These are phyloP conservation scores for Eupithecia abbreviata DNA, from an alignment of 2,888 invertebrate species.

Conservation along the genomic window DNA sequence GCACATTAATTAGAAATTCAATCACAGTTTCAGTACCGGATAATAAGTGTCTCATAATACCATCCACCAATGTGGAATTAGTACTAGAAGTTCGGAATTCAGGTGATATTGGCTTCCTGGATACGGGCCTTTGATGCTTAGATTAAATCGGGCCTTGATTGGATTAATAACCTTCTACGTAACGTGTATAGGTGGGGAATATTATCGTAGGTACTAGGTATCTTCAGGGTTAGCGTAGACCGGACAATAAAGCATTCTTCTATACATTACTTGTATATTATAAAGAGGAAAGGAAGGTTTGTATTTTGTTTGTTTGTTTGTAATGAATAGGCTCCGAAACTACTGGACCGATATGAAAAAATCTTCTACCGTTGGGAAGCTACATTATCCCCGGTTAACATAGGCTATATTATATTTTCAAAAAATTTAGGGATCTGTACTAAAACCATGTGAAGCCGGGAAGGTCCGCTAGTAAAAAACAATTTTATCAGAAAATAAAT, in stretches of 20 bases:
- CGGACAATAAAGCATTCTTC: not conserved
- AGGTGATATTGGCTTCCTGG: slow-evolving; percentile 31
- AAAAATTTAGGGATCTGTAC: too few relatives aligned
- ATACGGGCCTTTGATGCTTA: slow-evolving; percentile 31
- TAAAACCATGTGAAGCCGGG: too few relatives aligned
- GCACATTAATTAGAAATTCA: slow-evolving; percentile 16
- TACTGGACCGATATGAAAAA: too few relatives aligned
- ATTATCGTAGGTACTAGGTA: not conserved
- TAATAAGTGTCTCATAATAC: slow-evolving; percentile 16
- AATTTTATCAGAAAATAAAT: not conserved
- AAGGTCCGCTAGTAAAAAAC: too few relatives aligned
- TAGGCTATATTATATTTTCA: too few relatives aligned
- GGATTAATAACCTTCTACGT: slow-evolving; percentile 47
- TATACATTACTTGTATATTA: too few relatives aligned
- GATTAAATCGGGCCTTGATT: slow-evolving; percentile 49
- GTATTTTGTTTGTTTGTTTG: too few relatives aligned
- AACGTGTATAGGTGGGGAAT: not conserved
- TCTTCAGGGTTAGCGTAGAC: not conserved
- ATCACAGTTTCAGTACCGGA: slow-evolving; percentile 8
- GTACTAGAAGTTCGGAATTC: slow-evolving; percentile 33
- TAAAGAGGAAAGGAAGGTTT: too few relatives aligned
- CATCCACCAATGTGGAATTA: not conserved
- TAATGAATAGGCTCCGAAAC: too few relatives aligned
- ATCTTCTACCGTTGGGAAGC: too few relatives aligned
- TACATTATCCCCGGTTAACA: too few relatives aligned